phyloP scores from a whole-genome alignment of 2,797 vertebrate species.

The Rhinatrema bivittatum region DNA sequence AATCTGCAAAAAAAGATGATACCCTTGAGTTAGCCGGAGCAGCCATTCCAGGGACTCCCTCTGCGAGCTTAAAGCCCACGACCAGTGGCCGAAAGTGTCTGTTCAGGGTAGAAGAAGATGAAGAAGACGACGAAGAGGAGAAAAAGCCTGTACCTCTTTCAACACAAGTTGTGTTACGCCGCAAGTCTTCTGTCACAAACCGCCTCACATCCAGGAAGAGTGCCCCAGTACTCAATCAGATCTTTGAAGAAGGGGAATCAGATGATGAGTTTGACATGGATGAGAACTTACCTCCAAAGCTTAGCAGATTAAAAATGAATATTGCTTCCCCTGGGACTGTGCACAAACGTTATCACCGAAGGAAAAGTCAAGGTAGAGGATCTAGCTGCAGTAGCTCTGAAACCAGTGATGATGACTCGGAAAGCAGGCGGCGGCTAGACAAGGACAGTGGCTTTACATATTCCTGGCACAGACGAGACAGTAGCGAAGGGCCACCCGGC shows the following conservation, averaged over 20 bases:
- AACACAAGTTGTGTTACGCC: slow-evolving; percentile 82
- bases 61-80: slow-evolving; percentile 43
- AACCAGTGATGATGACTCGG: slow-evolving; percentile 93
- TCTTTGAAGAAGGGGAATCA: slow-evolving; percentile 93
- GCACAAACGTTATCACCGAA: slow-evolving; percentile 85
- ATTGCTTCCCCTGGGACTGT: slow-evolving; percentile 80
- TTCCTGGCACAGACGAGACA: slow-evolving; percentile 84
- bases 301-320: slow-evolving; percentile 92
- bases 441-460: slow-evolving; percentile 84
- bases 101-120: slow-evolving; percentile 90
- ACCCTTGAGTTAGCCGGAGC: slow-evolving; percentile 47
- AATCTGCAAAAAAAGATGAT: slow-evolving; percentile 76
- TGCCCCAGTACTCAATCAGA: slow-evolving; percentile 92
- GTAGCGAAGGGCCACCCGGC: slow-evolving; percentile 88
- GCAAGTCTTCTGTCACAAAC: slow-evolving; percentile 88
- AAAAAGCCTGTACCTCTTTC: slow-evolving; percentile 70
- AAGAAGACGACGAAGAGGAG: slow-evolving; percentile 93
- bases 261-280: slow-evolving; percentile 94
- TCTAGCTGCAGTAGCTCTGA: slow-evolving; percentile 96
- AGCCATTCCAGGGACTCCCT: slow-evolving; percentile 25
- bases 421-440: slow-evolving; percentile 84
- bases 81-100: slow-evolving; percentile 76
- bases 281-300: slow-evolving; percentile 87
- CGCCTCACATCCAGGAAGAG: slow-evolving; percentile 94
- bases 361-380: slow-evolving; percentile 91